Percentiles rank a stretch among this genome's conserved stretches.
Conservation (phyloP, 2,797 vertebrate genomes). For the Lithobates pipiens region DNA sequence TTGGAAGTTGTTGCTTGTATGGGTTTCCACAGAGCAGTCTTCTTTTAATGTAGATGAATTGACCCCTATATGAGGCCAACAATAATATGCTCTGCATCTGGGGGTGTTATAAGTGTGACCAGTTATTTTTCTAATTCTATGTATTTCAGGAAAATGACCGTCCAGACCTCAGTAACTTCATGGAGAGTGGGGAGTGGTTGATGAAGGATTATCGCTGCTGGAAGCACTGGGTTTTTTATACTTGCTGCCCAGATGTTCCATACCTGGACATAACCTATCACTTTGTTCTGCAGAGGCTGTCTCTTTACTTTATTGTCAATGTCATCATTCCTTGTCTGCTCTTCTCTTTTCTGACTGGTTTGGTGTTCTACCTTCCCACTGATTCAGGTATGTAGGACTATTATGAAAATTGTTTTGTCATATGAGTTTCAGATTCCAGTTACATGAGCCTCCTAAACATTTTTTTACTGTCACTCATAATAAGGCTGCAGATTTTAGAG, state of each 20-base stretch:
- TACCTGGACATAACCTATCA: constrained; percentile 96
- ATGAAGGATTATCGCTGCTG: constrained; percentile 90
- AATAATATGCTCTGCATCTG: background rate
- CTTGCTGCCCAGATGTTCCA: constrained; percentile 85
- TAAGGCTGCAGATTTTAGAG: too few species aligned
- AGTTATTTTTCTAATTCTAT: background rate
- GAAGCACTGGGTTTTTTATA: constrained; percentile 88
- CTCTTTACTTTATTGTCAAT: constrained; percentile 94
- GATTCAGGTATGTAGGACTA: constrained; percentile 83
- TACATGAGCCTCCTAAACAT: too few species aligned
- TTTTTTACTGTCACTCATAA: background rate
- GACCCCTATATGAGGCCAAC: background rate
- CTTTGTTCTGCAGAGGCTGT: constrained; percentile 91
- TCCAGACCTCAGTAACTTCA: constrained; percentile 90
- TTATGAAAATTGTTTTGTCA: too few species aligned
- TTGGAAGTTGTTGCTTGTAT: too few species aligned
- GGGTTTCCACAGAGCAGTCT: too few species aligned
- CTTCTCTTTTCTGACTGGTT: constrained; percentile 91
- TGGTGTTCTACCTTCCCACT: constrained; percentile 93
- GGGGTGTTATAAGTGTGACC: background rate
- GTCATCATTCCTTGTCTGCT: constrained; percentile 95
- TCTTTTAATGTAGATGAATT: too few species aligned
- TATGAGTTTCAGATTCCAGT: too few species aligned
- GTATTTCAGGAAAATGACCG: constrained; percentile 82
- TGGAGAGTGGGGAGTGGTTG: constrained; percentile 95